Conservation (phyloP, 2,113 vertebrate species). For the Clarias magur region DNA sequence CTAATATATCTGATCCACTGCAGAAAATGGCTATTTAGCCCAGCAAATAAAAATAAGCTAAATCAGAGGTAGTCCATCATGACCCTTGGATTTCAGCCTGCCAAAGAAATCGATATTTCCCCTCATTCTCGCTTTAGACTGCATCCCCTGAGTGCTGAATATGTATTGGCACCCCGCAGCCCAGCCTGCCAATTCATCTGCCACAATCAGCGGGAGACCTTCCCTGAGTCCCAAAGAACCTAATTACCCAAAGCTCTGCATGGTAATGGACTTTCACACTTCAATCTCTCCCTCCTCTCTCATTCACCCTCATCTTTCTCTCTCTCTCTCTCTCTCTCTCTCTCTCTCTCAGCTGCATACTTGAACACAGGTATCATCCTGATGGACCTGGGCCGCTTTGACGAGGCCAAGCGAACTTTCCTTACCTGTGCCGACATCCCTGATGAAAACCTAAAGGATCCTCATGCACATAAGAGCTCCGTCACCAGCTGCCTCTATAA, state of each 20-base stretch:
- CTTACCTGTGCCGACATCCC: conserved; percentile 96
- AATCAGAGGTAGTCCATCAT: conserved; percentile 31
- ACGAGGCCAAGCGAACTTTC: conserved; percentile 92
- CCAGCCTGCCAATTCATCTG: conserved; percentile 52
- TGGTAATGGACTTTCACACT: conserved; percentile 55
- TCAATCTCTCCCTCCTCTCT: background rate
- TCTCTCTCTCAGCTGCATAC: conserved; percentile 84
- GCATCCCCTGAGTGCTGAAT: conserved; percentile 40
- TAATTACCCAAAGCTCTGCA: conserved; percentile 55
- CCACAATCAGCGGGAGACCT: conserved; percentile 40
- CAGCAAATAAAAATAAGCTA: conserved; percentile 34
- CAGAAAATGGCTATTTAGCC: conserved; percentile 25
- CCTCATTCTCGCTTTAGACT: conserved; percentile 4
- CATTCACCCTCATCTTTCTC: background rate
- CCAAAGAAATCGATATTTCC: conserved; percentile 32
- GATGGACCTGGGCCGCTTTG: conserved; percentile 93
- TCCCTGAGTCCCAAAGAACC: conserved; percentile 53
- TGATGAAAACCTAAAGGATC: conserved; percentile 98
- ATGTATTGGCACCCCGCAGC: conserved; percentile 37
- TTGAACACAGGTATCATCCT: conserved; percentile 98
- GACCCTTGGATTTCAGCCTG: conserved; percentile 17
- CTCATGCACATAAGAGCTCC: conserved; percentile 96
- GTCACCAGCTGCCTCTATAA: conserved; percentile 99
- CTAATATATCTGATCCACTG: conserved; percentile 29
- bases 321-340: conserved; percentile 9